Base-by-base conservation (phyloP, 2,888 invertebrate species). In the Yponomeuta plumbellus region DNA sequence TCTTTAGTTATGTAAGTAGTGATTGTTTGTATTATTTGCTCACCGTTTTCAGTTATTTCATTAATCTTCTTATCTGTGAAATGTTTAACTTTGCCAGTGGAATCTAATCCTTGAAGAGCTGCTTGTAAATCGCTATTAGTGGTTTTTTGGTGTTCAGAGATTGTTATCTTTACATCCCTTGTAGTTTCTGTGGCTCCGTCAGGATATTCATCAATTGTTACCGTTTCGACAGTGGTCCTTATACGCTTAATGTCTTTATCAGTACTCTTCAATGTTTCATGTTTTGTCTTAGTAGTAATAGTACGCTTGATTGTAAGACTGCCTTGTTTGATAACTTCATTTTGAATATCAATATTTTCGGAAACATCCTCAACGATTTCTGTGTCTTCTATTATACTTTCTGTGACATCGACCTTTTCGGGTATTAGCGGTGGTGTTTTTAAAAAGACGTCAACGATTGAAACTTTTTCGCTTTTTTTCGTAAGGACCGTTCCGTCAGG, bases 131-230 rank as follows among this genome's bases (percentile, higher is more conserved):
- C 84, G 74, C 81, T 86, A 66, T 90, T 84, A 21, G 89, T 85
- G 20, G 89, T 88, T 72, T 87, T 88, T 73, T 91, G 91, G 69
- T 83, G 87, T 76, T 92, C 92, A 0, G 92, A 91, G 69, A 92
- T 85, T 2, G 92, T 92, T 61, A 92, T 88, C 79, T 92, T 91
- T 0, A 91, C 87, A 70, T 92, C 92, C 80, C 89, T 91, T 0
- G 91, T 91, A 5, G 91, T 91, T 78, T 93, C 92, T 64, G 92
- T 89, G 4, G 93, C 92, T 40, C 92, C 93, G 74, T 92, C 92
- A 1, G 91, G 89, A 72, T 84, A 90, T 73, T 85, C 86, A 72
- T 91, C 91, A 3, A 88, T 80, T 22, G 88, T 89, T 10, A 81
- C 83, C 0, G 91, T 92, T 74, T 92, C 93, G 63, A 92, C 84